Evolutionary conservation across 2,888 invertebrate genomes (phyloP).

Genomic region (Microctonus brassicae): DNA sequence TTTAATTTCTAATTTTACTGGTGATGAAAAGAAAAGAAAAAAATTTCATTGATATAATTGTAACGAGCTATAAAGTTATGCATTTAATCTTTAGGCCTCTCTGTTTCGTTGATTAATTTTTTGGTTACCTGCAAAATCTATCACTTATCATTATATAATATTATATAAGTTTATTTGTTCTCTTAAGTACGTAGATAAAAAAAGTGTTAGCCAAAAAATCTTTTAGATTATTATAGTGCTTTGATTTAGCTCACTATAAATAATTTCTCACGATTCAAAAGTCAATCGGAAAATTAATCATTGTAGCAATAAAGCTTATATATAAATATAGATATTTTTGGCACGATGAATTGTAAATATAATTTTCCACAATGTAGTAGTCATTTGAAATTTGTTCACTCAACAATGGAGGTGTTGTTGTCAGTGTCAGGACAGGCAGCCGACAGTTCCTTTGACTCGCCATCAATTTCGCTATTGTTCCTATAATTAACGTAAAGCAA

Average conservation of each 20-base stretch:
- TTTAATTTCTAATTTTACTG: neutral
- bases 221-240: neutral
- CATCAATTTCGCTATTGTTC: constrained; percentile 37
- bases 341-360: constrained; percentile 24
- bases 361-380: constrained; percentile 3
- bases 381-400: constrained; percentile 27
- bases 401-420: constrained; percentile 46
- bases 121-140: neutral
- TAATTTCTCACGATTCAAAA: neutral
- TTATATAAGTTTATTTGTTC: neutral
- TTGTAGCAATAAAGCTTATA: constrained; percentile 14
- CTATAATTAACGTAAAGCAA: constrained; percentile 22
- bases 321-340: no score
- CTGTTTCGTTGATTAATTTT: neutral
- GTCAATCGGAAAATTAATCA: neutral
- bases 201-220: neutral
- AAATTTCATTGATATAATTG: neutral
- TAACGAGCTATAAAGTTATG: neutral
- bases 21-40: neutral
- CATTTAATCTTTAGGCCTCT: neutral
- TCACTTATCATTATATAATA: neutral
- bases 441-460: constrained; percentile 50
- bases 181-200: constrained; percentile 32
- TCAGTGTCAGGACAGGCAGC: constrained; percentile 48
- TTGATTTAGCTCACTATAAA: constrained; percentile 17